Conservation (phyloP, 2,113 vertebrate genomes). For the Sisor rabdophorus region DNA sequence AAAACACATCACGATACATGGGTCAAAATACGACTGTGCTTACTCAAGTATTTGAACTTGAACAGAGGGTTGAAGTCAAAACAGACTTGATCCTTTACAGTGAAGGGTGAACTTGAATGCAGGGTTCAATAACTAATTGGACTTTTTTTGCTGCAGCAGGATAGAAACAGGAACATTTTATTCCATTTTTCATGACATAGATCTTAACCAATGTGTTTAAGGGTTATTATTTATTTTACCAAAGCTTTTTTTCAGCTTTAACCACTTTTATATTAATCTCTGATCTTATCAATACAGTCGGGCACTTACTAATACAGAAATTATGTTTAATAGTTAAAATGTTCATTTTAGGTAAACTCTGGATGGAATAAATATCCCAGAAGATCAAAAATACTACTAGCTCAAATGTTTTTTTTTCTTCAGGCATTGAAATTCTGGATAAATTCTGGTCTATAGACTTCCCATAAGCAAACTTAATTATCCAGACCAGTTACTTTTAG, state of each 20-base stretch:
- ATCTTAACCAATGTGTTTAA: background rate
- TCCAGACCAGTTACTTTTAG: background rate
- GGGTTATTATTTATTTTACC: background rate
- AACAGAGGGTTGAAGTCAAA: conserved; percentile 17
- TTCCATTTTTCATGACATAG: background rate
- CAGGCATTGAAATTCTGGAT: too few species aligned
- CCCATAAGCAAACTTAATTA: conserved; percentile 12
- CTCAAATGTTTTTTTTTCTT: too few species aligned
- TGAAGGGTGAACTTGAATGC: background rate
- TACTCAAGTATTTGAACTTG: conserved; percentile 17
- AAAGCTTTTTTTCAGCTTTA: background rate
- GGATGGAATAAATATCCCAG: background rate
- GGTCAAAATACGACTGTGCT: background rate
- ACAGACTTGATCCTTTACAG: conserved; percentile 17
- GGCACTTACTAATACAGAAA: background rate
- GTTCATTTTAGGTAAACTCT: background rate
- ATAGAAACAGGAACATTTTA: conserved; percentile 10
- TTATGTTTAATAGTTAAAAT: background rate
- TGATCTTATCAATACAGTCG: background rate
- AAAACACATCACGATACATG: background rate
- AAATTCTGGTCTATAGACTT: too few species aligned
- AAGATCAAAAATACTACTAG: background rate
- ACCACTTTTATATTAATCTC: background rate
- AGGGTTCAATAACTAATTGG: conserved; percentile 20
- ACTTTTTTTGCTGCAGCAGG: conserved; percentile 4